Percentiles rank a stretch among this genome's conserved stretches.
Evolutionary conservation across 2,888 invertebrate species (phyloP).

Genomic region (Rotaria magnacalcarata): DNA sequence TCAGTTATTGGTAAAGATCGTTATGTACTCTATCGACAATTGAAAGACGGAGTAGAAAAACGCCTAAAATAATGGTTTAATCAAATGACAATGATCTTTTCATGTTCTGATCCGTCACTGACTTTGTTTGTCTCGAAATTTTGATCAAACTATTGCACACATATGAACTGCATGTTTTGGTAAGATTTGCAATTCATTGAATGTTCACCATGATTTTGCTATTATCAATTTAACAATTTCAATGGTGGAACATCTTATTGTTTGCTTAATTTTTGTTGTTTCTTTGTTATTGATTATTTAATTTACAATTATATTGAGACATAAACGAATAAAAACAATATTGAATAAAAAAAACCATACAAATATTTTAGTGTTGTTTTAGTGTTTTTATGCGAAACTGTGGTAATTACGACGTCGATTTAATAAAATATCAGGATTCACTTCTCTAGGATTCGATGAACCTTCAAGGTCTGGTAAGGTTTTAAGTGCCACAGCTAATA

Average conservation of each 20-base stretch:
- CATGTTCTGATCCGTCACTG: not conserved
- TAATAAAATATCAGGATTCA: constrained; percentile 27
- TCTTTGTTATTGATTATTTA: not conserved
- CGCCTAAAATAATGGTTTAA: not conserved
- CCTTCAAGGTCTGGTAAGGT: not conserved
- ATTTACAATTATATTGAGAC: not conserved
- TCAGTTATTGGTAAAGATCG: constrained; percentile 43
- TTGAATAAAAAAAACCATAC: too few relatives aligned
- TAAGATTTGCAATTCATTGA: not conserved
- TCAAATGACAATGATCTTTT: not conserved
- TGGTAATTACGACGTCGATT: constrained; percentile 32
- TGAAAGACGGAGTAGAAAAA: not conserved
- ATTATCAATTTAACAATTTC: not conserved
- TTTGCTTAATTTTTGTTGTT: not conserved
- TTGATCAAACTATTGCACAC: not conserved
- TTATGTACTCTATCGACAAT: constrained; percentile 20
- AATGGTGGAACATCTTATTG: not conserved
- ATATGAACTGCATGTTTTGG: not conserved
- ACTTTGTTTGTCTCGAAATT: not conserved
- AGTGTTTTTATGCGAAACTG: too few relatives aligned
- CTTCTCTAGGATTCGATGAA: not conserved
- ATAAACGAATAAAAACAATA: too few relatives aligned
- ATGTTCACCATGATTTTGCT: not conserved
- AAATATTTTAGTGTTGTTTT: too few relatives aligned
- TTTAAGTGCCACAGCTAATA: not conserved